phyloP scores from a whole-genome alignment of 2,888 invertebrate genomes.

The Atrina japonica region DNA sequence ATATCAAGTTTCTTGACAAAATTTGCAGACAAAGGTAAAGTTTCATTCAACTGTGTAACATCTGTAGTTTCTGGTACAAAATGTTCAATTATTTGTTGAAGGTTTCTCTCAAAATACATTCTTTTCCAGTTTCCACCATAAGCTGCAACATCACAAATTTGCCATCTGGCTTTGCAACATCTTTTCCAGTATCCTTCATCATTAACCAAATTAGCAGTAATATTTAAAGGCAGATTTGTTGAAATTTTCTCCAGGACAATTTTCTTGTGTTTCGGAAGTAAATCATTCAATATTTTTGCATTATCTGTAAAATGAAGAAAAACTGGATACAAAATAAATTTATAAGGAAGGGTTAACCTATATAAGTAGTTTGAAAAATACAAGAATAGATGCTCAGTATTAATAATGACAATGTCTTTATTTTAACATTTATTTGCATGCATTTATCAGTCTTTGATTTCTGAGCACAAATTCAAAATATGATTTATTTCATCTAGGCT shows the following conservation, averaged over 20 bases:
- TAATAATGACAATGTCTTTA: too few species aligned
- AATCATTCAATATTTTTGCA: constrained; percentile 74
- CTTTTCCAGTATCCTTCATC: constrained; percentile 81
- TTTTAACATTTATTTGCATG: too few species aligned
- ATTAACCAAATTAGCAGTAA: constrained; percentile 80
- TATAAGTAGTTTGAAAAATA: too few species aligned
- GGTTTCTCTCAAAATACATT: constrained; percentile 80
- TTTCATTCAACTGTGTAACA: constrained; percentile 72
- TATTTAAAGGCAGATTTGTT: constrained; percentile 76
- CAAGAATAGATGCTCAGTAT: too few species aligned
- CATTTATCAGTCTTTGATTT: too few species aligned
- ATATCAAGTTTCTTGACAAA: constrained; percentile 77
- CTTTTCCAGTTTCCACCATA: constrained; percentile 79
- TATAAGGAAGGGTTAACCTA: not conserved
- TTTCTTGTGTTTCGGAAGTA: constrained; percentile 76
- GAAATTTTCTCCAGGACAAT: constrained; percentile 78
- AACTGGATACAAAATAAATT: too few species aligned
- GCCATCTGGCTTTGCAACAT: constrained; percentile 79
- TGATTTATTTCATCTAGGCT: too few species aligned
- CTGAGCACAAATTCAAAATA: too few species aligned
- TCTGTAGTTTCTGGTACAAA: constrained; percentile 80
- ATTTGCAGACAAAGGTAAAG: constrained; percentile 74
- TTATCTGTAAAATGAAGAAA: constrained; percentile 71
- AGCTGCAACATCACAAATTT: constrained; percentile 78
- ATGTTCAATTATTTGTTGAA: constrained; percentile 79